Base-by-base conservation (phyloP, 2,113 vertebrate genomes). In the Leucoraja erinaceus region DNA sequence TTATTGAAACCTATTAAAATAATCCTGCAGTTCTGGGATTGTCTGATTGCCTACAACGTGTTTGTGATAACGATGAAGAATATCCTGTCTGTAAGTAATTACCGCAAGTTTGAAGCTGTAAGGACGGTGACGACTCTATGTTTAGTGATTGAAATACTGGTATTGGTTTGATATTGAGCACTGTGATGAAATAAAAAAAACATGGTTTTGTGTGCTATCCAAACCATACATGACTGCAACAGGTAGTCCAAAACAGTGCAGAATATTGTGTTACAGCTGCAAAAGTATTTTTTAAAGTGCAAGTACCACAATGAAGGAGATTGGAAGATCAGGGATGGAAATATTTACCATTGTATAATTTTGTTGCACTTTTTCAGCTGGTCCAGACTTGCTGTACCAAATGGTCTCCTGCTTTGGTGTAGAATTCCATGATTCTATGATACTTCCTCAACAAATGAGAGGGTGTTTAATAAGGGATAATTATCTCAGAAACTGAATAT, bases 31-130 rank as follows among this genome's bases (percentile, higher is more conserved):
- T 99, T 98, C 95, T 99, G 99, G 99, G 99, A 99, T 96, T 99
- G 98, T 96, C 96, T 99, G 93, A 99, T 99, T 84, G 98, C 98
- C 5, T 99, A 99, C 96, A 99, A 99, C 0, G 96, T 99, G 91
- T 99, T 99, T 5, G 99, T 99, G n/a, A 99, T 99, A 95, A 99
- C 98, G 1, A 99, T 99, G 99, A 99, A 99, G 95, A 99, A 99
- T 93, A 97, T 99, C 94, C 96, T 99, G 12, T 99, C 99, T 0
- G 99, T 99, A 94, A 96, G 97, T 94, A 70, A 94, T 68, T 7
- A 79, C 28, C 25, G 33, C 28, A 90, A 70, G 0, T 25, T 47
- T 72, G 70, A 12, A n/a, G 28, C 56, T 86, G 12, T 20, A 61
- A 59, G 81, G 0, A 11, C 59, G 28, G n/a, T 66, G 56, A 88